A percentile compares a stretch with the other conserved stretches of the same genome.
These are phyloP conservation scores for Drosophila athabasca DNA, from an alignment of 1,140 invertebrate genomes.

Conservation along the genomic window DNA sequence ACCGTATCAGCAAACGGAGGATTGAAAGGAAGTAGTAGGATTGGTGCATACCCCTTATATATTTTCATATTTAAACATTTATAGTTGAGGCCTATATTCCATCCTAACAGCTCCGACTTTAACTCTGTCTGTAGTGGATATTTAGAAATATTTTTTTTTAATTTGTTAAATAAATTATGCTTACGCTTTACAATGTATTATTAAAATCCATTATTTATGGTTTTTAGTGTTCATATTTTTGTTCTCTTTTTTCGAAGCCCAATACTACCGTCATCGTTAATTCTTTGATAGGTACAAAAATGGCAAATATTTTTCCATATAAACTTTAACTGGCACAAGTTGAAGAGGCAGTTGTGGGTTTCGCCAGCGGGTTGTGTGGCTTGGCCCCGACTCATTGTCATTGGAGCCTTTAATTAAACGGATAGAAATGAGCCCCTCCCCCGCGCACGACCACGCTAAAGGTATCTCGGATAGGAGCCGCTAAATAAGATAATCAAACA, in stretches of 20 bases:
- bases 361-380: background rate
- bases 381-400: constrained; percentile 31
- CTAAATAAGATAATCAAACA: constrained; percentile 2
- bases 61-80: too few relatives aligned
- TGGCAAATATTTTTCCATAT: constrained; percentile 37
- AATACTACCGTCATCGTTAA: background rate
- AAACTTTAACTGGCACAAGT: constrained; percentile 40
- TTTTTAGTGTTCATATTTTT: too few relatives aligned
- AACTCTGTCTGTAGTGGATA: too few relatives aligned
- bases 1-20: background rate
- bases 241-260: too few relatives aligned
- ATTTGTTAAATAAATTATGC: too few relatives aligned
- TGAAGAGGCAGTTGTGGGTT: constrained; percentile 11
- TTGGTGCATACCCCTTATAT: too few relatives aligned
- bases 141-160: too few relatives aligned
- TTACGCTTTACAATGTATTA: too few relatives aligned
- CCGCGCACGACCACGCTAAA: background rate
- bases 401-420: constrained; percentile 66
- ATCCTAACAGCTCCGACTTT: too few relatives aligned
- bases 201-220: too few relatives aligned
- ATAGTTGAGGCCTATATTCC: too few relatives aligned
- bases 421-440: constrained; percentile 22
- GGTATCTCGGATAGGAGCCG: background rate
- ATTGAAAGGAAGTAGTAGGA: too few relatives aligned
- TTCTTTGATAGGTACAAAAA: background rate